Base-by-base conservation (phyloP, 2,113 vertebrate species). In the Indicator maculatus region DNA sequence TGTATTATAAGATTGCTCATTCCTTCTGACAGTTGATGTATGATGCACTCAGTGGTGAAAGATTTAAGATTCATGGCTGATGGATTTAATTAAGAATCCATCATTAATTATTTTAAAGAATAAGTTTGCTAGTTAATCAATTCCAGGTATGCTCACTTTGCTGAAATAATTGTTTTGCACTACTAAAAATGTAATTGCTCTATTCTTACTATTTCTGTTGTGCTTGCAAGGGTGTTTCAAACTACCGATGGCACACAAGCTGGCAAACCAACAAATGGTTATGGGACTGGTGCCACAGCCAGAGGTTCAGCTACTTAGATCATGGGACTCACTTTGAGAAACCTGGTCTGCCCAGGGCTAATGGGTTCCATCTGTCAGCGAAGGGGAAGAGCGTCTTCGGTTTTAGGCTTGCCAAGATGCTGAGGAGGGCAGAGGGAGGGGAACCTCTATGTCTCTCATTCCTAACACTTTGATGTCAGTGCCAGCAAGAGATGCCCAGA, bases 71-170 rank as follows among this genome's bases (percentile, higher is more conserved):
- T 94, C 69, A 77, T 64, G 59, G 56, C 5, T 85, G 47, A 95
- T 95, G 47, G n/a, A 52, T 89, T 93, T 95, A 87, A 89, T 90
- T 88, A 90, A 12, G 94, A 96, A 89, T 86, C 15, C 14, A 19
- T 72, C 31, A 75, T 36, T 90, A 81, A 82, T 91, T 95, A 92
- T 90, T 93, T 74, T 85, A 85, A 96, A 50, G 45, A 93, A 81
- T 88, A 74, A 83, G 13, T 60, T 96, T 75, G 27, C 17, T 19
- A 83, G 17, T 94, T 94, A 76, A 79, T 88, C 87, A 86, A 12
- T 90, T 94, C 12, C 39, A n/a, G 24, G 6, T 88, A 75, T 86
- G 66, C 58, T 92, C 44, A 39, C 80, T 81, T 71, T n/a, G 18
- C 23, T 59, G 30, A 61, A 78, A 64, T 31, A 70, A 88, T 83